Conservation (phyloP, 1,140 invertebrate genomes). For the Bombus affinis region DNA sequence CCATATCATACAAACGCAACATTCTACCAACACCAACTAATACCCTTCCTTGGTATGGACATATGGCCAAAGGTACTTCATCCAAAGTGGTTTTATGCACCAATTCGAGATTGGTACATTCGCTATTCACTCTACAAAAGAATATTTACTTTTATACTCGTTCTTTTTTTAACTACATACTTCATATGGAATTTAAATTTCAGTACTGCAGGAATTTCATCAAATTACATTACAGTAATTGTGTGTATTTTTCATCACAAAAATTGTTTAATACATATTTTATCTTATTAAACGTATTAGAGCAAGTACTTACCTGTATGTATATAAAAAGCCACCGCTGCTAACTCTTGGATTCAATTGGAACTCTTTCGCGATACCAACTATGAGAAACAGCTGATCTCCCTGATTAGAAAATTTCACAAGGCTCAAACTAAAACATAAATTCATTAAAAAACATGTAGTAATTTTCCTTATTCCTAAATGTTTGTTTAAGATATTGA, state of each 20-base stretch:
- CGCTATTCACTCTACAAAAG: slow-evolving; percentile 84
- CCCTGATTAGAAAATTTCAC: slow-evolving; percentile 89
- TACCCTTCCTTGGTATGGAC: slow-evolving; percentile 95
- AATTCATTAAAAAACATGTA: slow-evolving; percentile 30
- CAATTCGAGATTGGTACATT: slow-evolving; percentile 92
- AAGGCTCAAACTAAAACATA: slow-evolving; percentile 85
- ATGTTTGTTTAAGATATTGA: slow-evolving; percentile 12
- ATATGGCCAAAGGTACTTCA: slow-evolving; percentile 95
- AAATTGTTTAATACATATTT: neutral
- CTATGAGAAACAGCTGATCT: slow-evolving; percentile 89
- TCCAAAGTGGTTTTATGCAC: slow-evolving; percentile 97
- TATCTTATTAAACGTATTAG: slow-evolving; percentile 12
- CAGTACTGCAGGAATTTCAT: slow-evolving; percentile 82
- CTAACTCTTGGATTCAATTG: slow-evolving; percentile 93
- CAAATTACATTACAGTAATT: slow-evolving; percentile 70
- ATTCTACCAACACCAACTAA: slow-evolving; percentile 96
- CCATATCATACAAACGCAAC: slow-evolving; percentile 97
- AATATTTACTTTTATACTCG: slow-evolving; percentile 45
- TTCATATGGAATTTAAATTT: slow-evolving; percentile 46
- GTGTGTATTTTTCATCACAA: slow-evolving; percentile 76
- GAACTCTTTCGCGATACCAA: slow-evolving; percentile 95
- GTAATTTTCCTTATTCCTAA: neutral
- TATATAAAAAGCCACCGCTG: slow-evolving; percentile 92
- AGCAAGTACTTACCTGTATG: slow-evolving; percentile 87
- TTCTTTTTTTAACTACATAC: slow-evolving; percentile 58